phyloP scores from a whole-genome alignment of 2,888 invertebrate species.

The Morinoia aosen region DNA sequence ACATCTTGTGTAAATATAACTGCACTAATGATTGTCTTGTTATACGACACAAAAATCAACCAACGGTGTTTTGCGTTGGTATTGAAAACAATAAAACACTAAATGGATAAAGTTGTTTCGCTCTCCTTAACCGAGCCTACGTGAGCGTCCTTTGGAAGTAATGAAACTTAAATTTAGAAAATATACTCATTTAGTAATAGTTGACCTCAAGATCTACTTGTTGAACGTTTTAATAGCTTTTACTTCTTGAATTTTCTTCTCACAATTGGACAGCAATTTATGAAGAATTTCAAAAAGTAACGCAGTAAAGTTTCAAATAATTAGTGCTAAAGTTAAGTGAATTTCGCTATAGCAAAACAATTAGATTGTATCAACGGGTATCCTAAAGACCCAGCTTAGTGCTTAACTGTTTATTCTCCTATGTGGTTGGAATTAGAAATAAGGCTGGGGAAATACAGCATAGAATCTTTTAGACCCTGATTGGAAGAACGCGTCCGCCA shows the following conservation, averaged over 20 bases:
- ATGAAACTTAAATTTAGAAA: neutral
- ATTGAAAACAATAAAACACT: constrained; percentile 63
- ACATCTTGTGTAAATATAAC: constrained; percentile 65
- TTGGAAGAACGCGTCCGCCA: neutral
- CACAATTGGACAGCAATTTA: neutral
- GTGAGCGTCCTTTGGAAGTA: neutral
- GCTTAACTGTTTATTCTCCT: neutral
- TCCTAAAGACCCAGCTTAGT: neutral
- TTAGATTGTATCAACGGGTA: neutral
- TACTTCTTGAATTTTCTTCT: neutral
- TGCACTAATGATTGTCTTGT: constrained; percentile 64
- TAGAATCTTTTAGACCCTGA: neutral
- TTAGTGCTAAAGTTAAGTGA: no score
- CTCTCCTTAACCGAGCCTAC: neutral
- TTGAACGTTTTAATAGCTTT: neutral
- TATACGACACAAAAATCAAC: constrained; percentile 63
- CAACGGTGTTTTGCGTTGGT: constrained; percentile 65
- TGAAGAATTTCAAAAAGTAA: neutral
- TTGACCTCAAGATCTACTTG: neutral
- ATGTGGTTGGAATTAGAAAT: neutral
- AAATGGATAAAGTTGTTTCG: constrained; percentile 26
- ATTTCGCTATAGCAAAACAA: neutral
- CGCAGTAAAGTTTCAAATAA: no score
- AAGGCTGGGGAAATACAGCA: neutral
- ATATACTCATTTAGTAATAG: neutral